Base-by-base conservation (phyloP, 2,113 vertebrate species). In the Panthera leo region DNA sequence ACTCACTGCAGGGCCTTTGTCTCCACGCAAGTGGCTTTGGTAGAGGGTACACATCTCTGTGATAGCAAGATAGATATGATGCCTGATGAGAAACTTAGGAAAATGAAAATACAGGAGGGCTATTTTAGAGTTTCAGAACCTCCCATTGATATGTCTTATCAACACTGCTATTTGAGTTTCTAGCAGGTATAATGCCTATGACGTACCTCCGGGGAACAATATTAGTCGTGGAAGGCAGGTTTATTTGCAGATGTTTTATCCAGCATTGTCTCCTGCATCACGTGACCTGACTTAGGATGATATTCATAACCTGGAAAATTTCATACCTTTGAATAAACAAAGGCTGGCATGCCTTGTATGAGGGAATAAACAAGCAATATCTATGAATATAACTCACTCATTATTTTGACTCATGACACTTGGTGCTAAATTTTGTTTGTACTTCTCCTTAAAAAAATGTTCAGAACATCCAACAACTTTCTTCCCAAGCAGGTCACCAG, bases 1-100 rank as follows among this genome's bases (percentile, higher is more conserved):
- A n/a, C 71, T 96, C 82, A 94, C 39, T 75, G 67, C 39, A 85
- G 79, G 96, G 31, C 61, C 92, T 95, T 85, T 97, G 65, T 87
- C 80, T 76, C 31, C 13, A 39, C 39, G 70, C n/a, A 85, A 45
- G 48, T 3, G 5, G 31, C 55, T 89, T 93, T 85, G 42, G 84
- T 76, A 85, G 65, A 95, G 27, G 19, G 90, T 78, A 23, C 15
- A 12, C 42, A 45, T 68, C 13, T 76, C 25, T 83, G 16, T 75
- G 93, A 95, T 83, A 85, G 21, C 27, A 96, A 85, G 53, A 83
- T 10, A 96, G 83, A 51, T 87, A 39, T 0, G 1, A 91, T 63
- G 39, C 23, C 65, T 84, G 36, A 73, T 84, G 95, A 73, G 82
- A 83, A 65, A 21, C 25, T 91, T 89, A 88, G 48, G n/a, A 78